Percentiles rank a stretch among this genome's conserved stretches.
These are phyloP conservation scores for Andrena praecox DNA, from an alignment of 2,888 invertebrate species.

Conservation along the genomic window DNA sequence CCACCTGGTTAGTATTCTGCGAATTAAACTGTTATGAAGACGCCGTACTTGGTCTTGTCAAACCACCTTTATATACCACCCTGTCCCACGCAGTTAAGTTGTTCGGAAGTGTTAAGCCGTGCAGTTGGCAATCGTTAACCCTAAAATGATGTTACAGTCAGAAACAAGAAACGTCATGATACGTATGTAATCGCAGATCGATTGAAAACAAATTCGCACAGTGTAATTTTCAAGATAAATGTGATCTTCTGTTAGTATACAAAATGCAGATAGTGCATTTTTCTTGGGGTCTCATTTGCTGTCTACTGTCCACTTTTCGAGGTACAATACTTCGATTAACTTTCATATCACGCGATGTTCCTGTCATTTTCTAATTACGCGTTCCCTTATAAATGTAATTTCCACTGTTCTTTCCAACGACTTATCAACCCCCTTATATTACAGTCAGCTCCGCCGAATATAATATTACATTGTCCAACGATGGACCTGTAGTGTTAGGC, in stretches of 20 bases:
- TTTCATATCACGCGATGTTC: not conserved
- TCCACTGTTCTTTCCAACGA: not conserved
- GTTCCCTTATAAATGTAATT: not conserved
- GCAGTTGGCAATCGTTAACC: constrained; percentile 50
- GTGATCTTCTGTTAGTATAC: constrained; percentile 46
- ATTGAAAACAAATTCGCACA: constrained; percentile 40
- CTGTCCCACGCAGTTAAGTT: not conserved
- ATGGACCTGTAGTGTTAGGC: constrained; percentile 91
- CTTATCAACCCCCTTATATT: constrained; percentile 26
- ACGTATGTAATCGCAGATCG: constrained; percentile 36
- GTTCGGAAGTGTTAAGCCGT: not conserved
- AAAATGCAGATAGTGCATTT: constrained; percentile 62
- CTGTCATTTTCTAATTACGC: constrained; percentile 10
- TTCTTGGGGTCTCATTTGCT: constrained; percentile 48
- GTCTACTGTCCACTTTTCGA: constrained; percentile 47
- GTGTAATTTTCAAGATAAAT: constrained; percentile 44
- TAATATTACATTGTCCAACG: constrained; percentile 86
- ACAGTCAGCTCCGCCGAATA: constrained; percentile 49
- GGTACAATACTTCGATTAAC: constrained; percentile 32
- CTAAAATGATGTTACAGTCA: constrained; percentile 39
- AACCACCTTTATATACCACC: no score
- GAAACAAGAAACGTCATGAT: constrained; percentile 18
- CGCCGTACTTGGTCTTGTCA: no score
- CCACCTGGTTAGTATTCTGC: no score
- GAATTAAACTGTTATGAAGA: no score